Base-by-base conservation (phyloP, 2,113 vertebrate genomes). In the Castor canadensis region DNA sequence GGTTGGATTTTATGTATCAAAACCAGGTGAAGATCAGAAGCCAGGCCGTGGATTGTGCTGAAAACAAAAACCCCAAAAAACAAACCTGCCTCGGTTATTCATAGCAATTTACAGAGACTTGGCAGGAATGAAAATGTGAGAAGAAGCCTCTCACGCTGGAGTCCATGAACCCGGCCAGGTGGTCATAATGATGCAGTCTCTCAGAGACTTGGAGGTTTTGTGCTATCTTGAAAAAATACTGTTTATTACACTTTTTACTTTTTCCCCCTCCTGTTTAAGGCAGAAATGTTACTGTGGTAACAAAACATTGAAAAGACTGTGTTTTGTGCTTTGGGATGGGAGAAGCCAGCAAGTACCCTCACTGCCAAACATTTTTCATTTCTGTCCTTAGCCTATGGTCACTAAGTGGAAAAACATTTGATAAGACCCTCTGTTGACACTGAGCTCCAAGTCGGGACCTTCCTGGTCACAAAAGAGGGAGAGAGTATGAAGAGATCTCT, bases 91-190 rank as follows among this genome's bases (percentile, higher is more conserved):
- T 81, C 62, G 69, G 64, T 80, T 84, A 75, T 49, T 76, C 40
- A 35, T 30, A 84, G 77, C 49, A 66, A 69, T 1, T 90, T 71
- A 80, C 30, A 76, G 22, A 40, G 32, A 87, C 47, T 73, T 73
- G 66, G 30, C 26, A 84, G 66, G 77, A 87, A 64, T 87, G n/a
- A 87, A 84, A 90, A 83, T 24, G 40, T 94, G 35, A 67, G 86
- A 67, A 43, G 43, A 72, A 83, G 58, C 64, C 64, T 69, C 64
- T 73, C 75, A 73, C 54, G 43, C n/a, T 1, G 0, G 56, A 49
- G 35, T 72, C 72, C 1, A 1, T 32, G 58, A 87, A 93, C n/a
- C 75, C 80, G 95, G 64, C 77, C 56, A 69, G 82, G 49, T n/a
- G 19, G 56, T 64, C 72, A 73, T 40, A 24, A 16, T 28, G 30